Percentiles rank a stretch among this genome's conserved stretches.
Evolutionary conservation across 1,140 invertebrate species (phyloP).

Genomic region (Thalassaphorura encarpata): DNA sequence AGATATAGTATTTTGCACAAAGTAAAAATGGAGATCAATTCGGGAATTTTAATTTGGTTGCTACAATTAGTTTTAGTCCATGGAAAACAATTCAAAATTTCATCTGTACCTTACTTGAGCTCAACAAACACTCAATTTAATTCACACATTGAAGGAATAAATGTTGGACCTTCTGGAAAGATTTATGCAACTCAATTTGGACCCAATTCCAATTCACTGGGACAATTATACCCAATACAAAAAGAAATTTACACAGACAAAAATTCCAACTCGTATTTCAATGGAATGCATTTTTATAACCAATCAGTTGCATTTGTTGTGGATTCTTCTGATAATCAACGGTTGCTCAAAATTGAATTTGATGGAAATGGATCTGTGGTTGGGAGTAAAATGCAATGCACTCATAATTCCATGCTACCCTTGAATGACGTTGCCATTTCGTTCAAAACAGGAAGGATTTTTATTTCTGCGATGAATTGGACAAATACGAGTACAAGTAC

Average conservation of each 20-base stretch:
- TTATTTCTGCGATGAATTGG: conserved; percentile 24
- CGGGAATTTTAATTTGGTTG: no score
- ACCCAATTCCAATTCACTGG: conserved; percentile 4
- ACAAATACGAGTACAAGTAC: not conserved
- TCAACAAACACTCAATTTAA: conserved; percentile 11
- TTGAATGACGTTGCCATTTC: conserved; percentile 19
- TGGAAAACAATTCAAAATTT: conserved; percentile 6
- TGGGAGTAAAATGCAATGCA: conserved; percentile 9
- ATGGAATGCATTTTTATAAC: conserved; percentile 16
- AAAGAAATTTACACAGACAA: conserved; percentile 11
- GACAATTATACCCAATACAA: conserved; percentile 20
- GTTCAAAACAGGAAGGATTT: conserved; percentile 11
- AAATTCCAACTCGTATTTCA: not conserved
- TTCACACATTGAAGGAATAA: conserved; percentile 16
- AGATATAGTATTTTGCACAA: no score
- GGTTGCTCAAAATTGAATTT: conserved; percentile 12
- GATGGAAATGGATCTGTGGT: not conserved
- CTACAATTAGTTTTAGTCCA: no score
- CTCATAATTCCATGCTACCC: conserved; percentile 11
- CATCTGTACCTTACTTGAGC: not conserved
- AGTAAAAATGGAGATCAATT: no score
- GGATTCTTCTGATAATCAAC: conserved; percentile 12
- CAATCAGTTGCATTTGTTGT: conserved; percentile 8
- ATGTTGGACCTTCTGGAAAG: conserved; percentile 11
- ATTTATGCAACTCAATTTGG: conserved; percentile 23